Percentiles rank a stretch among this genome's conserved stretches.
phyloP scores from a whole-genome alignment of 2,113 vertebrate genomes.

The Cyrtonyx montezumae region DNA sequence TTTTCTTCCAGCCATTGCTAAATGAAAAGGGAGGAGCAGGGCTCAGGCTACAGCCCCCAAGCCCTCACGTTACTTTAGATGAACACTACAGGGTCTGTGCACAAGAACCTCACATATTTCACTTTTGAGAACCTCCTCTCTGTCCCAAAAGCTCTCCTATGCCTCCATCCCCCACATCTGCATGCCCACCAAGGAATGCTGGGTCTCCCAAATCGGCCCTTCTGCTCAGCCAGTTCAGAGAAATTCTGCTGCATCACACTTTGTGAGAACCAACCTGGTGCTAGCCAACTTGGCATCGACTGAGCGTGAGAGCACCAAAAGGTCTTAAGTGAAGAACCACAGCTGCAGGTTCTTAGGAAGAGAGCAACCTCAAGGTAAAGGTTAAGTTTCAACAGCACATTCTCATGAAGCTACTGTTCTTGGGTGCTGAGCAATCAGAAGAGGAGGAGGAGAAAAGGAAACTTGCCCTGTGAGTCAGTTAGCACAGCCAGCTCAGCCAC shows the following conservation, averaged over 20 bases:
- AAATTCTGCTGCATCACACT: background rate
- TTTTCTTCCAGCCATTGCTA: conserved; percentile 58
- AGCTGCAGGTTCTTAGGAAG: background rate
- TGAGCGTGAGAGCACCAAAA: background rate
- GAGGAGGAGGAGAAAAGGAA: background rate
- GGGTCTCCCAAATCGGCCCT: background rate
- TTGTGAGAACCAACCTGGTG: background rate
- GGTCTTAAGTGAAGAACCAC: background rate
- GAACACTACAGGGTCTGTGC: background rate
- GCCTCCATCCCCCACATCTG: background rate
- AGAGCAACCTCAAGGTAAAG: background rate
- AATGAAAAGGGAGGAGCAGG: conserved; percentile 31
- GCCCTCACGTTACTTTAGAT: background rate
- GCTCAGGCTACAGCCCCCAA: conserved; percentile 3
- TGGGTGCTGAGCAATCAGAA: background rate
- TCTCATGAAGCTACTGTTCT: background rate
- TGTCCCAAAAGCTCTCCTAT: background rate
- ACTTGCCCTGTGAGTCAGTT: conserved; percentile 33
- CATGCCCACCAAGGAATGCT: background rate
- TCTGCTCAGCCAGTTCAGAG: background rate
- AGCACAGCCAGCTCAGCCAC: background rate
- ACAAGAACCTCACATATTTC: background rate
- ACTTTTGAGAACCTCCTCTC: background rate
- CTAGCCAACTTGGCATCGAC: background rate
- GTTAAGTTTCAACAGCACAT: background rate